phyloP scores from a whole-genome alignment of 1,140 invertebrate genomes.

The Ericerus pela region DNA sequence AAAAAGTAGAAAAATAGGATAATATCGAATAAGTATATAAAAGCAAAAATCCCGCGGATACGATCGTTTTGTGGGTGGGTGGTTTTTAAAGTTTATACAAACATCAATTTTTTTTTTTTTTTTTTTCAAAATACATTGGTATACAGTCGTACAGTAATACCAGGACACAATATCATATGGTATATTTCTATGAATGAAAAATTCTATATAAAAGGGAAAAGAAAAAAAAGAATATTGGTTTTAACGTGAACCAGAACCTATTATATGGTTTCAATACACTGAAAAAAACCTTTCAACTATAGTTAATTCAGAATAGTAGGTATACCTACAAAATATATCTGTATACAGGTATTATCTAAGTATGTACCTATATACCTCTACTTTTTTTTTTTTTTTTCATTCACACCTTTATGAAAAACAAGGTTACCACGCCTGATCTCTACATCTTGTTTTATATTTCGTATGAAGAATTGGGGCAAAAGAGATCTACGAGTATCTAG shows the following conservation, averaged over 20 bases:
- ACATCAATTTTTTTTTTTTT: too few relatives aligned
- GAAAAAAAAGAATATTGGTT: background rate
- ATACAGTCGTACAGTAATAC: background rate
- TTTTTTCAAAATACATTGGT: too few relatives aligned
- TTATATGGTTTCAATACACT: background rate
- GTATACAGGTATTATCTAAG: too few relatives aligned
- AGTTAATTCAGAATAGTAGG: slow-evolving; percentile 1
- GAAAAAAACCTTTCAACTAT: background rate
- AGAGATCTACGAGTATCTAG: background rate
- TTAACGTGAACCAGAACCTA: background rate
- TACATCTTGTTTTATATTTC: slow-evolving; percentile 12
- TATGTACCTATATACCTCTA: too few relatives aligned
- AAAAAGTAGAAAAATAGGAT: background rate
- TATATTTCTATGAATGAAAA: slow-evolving; percentile 7
- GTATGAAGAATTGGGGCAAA: slow-evolving; percentile 4
- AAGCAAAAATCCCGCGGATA: background rate
- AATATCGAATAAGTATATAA: slow-evolving; percentile 6
- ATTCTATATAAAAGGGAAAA: background rate
- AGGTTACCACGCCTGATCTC: slow-evolving; percentile 1
- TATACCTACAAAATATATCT: too few relatives aligned
- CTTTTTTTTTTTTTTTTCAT: background rate
- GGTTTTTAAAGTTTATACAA: slow-evolving; percentile 7
- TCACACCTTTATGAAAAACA: slow-evolving; percentile 11
- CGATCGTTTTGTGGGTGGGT: background rate
- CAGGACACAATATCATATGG: too few relatives aligned